These are phyloP conservation scores for Cavia aperea DNA, from an alignment of 2,113 vertebrate species.

Conservation along the genomic window DNA sequence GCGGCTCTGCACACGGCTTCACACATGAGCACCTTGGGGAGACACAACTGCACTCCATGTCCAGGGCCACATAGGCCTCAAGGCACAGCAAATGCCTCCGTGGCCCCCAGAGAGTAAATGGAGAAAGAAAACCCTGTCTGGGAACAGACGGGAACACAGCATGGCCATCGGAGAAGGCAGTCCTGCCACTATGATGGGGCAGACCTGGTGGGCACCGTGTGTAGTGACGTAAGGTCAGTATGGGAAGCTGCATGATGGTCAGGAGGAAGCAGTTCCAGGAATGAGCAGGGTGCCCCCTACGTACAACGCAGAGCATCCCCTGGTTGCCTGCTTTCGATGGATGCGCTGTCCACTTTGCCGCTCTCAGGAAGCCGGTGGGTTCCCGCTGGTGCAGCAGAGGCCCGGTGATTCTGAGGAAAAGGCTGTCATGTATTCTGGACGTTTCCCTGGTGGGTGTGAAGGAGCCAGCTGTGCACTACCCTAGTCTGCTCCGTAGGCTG, in stretches of 20 bases:
- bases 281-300: not conserved
- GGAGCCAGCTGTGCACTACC: slow-evolving; percentile 7
- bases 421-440: slow-evolving; percentile 40
- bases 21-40: not conserved
- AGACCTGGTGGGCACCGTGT: not conserved
- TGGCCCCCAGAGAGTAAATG: not conserved
- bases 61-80: no score
- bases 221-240: not conserved
- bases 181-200: not conserved
- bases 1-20: not conserved
- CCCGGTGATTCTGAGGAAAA: not conserved
- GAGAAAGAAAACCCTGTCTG: not conserved
- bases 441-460: slow-evolving; percentile 28
- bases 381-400: not conserved
- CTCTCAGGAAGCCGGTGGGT: slow-evolving; percentile 17
- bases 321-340: not conserved
- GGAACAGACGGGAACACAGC: no score
- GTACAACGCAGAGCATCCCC: not conserved
- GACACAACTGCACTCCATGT: no score
- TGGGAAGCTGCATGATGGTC: no score
- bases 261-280: not conserved
- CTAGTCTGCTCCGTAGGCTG: not conserved
- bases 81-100: not conserved
- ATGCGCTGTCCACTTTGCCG: not conserved
- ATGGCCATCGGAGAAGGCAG: not conserved